These are phyloP conservation scores for Mechanitis messenoides DNA, from an alignment of 2,888 invertebrate species.

Conservation along the genomic window DNA sequence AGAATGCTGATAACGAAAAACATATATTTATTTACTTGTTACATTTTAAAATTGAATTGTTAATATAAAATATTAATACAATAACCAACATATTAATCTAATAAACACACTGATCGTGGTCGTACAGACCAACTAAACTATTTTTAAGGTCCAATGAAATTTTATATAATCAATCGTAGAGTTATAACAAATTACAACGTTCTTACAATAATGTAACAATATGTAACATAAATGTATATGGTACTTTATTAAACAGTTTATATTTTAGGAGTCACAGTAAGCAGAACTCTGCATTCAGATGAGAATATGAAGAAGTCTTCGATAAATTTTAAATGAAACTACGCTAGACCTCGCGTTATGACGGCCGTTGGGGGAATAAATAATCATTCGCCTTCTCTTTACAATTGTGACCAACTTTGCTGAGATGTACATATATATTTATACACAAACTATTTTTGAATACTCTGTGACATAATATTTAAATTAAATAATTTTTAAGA, in stretches of 20 bases:
- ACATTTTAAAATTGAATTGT: background rate
- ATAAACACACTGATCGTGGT: no score
- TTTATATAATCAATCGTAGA: no score
- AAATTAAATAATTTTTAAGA: no score
- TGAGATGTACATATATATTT: no score
- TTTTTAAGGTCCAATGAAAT: no score
- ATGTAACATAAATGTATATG: slow-evolving; percentile 11
- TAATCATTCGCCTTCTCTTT: slow-evolving; percentile 3
- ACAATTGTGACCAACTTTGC: no score
- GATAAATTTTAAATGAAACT: slow-evolving; percentile 50
- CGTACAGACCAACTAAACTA: no score
- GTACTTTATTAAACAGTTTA: slow-evolving; percentile 38
- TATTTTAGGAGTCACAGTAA: slow-evolving; percentile 36
- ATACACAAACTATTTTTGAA: no score
- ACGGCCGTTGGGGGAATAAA: slow-evolving; percentile 7
- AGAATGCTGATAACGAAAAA: slow-evolving; percentile 21
- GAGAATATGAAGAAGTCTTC: slow-evolving; percentile 44
- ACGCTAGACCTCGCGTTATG: slow-evolving; percentile 8
- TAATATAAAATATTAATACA: no score
- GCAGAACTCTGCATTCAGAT: slow-evolving; percentile 41
- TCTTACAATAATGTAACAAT: background rate
- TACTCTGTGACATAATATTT: no score
- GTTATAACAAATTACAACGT: no score
- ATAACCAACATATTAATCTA: no score
- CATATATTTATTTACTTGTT: background rate